These are phyloP conservation scores for Eumacrocentrus americanus DNA, from an alignment of 2,888 invertebrate species.

Conservation along the genomic window DNA sequence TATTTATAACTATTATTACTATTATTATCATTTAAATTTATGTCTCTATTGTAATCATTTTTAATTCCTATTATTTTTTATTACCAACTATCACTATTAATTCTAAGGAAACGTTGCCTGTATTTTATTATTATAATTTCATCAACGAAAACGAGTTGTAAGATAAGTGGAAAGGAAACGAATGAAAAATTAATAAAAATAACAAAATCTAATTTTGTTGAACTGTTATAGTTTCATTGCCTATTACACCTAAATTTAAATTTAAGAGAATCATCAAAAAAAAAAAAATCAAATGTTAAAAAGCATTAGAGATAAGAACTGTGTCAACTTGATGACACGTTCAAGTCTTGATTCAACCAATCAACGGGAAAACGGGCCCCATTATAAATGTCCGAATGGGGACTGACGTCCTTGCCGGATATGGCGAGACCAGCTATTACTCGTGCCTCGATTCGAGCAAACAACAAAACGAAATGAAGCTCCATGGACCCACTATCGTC, in stretches of 20 bases:
- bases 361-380: conserved; percentile 35
- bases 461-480: not conserved
- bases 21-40: conserved; percentile 42
- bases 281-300: not conserved
- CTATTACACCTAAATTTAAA: not conserved
- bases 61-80: conserved; percentile 27
- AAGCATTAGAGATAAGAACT: conserved; percentile 24
- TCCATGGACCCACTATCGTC: no score
- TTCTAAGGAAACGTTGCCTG: conserved; percentile 43
- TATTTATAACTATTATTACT: conserved; percentile 21
- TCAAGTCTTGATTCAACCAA: conserved; percentile 7
- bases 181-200: conserved; percentile 25
- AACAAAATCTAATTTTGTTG: not conserved
- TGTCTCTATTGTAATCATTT: conserved; percentile 32
- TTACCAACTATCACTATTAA: conserved; percentile 43
- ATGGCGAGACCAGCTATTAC: conserved; percentile 49
- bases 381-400: conserved; percentile 45
- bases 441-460: not conserved
- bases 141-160: conserved; percentile 49
- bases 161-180: conserved; percentile 34
- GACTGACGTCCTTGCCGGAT: conserved; percentile 52
- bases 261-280: not conserved
- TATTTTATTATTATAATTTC: conserved; percentile 50
- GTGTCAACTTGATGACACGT: conserved; percentile 21
- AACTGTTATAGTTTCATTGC: not conserved